phyloP scores from a whole-genome alignment of 2,888 invertebrate genomes.

The Phyllotreta cruciferae region DNA sequence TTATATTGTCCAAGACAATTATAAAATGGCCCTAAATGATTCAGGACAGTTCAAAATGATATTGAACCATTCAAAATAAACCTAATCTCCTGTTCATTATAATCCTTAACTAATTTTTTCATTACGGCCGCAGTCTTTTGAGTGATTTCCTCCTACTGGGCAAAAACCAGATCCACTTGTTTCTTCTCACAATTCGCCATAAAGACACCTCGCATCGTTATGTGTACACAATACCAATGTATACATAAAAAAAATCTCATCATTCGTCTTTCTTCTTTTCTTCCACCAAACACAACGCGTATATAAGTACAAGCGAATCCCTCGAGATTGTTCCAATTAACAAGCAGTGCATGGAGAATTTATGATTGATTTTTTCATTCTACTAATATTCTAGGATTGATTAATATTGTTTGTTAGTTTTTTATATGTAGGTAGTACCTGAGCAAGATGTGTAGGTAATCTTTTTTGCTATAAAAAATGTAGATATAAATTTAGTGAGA shows the following conservation, averaged over 20 bases:
- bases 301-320: too few relatives aligned
- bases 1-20: too few relatives aligned
- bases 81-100: conserved; percentile 45
- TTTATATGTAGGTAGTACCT: too few relatives aligned
- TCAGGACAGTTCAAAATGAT: too few relatives aligned
- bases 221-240: background rate
- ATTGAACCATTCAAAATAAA: too few relatives aligned
- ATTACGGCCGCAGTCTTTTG: conserved; percentile 50
- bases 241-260: conserved; percentile 22
- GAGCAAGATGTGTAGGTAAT: too few relatives aligned
- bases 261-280: conserved; percentile 10
- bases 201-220: conserved; percentile 29
- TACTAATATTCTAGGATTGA: background rate
- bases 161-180: conserved; percentile 42
- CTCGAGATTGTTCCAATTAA: conserved; percentile 18
- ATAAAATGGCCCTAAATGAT: too few relatives aligned
- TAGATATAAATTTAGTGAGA: too few relatives aligned
- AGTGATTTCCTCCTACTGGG: conserved; percentile 49
- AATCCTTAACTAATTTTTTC: conserved; percentile 57
- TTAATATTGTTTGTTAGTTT: background rate
- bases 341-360: conserved; percentile 8
- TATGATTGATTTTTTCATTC: conserved; percentile 6
- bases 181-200: conserved; percentile 37
- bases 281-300: conserved; percentile 1
- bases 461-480: too few relatives aligned